Evolutionary conservation across 2,888 invertebrate genomes (phyloP).

Genomic region (Phalangium opilio): DNA sequence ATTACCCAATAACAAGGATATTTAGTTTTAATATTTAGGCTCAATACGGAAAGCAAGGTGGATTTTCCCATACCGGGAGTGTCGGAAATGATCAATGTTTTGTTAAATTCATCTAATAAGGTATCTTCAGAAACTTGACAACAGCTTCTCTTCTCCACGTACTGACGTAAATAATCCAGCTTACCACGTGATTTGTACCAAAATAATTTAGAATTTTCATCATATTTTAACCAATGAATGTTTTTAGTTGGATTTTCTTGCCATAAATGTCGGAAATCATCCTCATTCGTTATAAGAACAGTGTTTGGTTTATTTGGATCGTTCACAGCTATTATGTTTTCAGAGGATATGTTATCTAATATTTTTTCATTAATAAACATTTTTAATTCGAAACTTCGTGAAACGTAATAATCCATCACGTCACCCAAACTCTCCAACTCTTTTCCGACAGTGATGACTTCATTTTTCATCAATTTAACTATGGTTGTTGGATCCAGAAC

Average conservation of each 20-base stretch:
- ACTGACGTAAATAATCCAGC: not conserved
- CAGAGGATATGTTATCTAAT: no score
- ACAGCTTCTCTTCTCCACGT: not conserved
- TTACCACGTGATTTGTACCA: not conserved
- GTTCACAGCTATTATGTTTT: no score
- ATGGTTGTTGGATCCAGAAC: no score
- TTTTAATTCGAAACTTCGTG: no score
- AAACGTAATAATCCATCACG: no score
- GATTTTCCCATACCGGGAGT: slow-evolving; percentile 5
- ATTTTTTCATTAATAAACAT: no score
- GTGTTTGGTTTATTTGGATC: no score
- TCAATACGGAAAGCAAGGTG: not conserved
- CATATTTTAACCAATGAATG: not conserved
- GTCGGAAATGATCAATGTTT: not conserved
- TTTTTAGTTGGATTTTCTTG: not conserved
- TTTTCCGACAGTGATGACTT: no score
- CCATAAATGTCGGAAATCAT: not conserved
- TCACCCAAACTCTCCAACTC: no score
- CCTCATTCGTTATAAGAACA: not conserved
- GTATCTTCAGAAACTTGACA: not conserved
- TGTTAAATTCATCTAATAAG: not conserved
- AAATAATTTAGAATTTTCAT: not conserved
- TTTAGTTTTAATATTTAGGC: not conserved
- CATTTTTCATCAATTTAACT: no score
- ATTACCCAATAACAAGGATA: not conserved